phyloP scores from a whole-genome alignment of 2,113 vertebrate genomes.

The Puntigrus tetrazona region DNA sequence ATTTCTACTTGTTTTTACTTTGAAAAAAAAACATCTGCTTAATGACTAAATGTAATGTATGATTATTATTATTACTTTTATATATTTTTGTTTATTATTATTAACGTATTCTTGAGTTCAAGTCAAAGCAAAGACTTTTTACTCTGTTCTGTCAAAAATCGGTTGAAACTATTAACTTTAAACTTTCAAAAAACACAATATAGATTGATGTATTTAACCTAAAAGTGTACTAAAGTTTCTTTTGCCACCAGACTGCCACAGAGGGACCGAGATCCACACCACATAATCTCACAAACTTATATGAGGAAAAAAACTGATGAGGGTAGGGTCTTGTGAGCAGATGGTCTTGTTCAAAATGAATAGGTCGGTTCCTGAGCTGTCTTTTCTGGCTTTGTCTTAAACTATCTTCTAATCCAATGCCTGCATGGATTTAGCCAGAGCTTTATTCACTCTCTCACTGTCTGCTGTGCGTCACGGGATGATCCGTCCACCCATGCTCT shows the following conservation, averaged over 20 bases:
- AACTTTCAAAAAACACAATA: no score
- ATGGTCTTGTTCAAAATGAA: not conserved
- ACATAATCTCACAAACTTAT: not conserved
- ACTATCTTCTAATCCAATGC: constrained; percentile 15
- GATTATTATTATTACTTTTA: no score
- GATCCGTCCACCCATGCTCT: constrained; percentile 4
- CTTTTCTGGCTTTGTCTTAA: not conserved
- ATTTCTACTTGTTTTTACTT: no score
- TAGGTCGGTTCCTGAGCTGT: not conserved
- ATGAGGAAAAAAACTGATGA: not conserved
- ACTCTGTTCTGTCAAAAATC: no score
- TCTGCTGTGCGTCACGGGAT: constrained; percentile 8
- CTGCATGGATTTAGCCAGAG: constrained; percentile 11
- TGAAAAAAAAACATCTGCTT: no score
- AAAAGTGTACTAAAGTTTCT: not conserved
- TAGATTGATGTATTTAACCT: not conserved
- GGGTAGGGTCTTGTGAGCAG: not conserved
- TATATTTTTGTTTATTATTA: no score
- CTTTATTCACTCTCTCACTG: not conserved
- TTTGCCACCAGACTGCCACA: not conserved
- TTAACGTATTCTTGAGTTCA: no score
- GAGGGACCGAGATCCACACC: not conserved
- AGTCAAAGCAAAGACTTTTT: no score
- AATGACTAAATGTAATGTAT: no score
- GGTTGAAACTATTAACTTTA: no score